Evolutionary conservation across 1,140 invertebrate genomes (phyloP).

Genomic region (Macrobrachium nipponense): DNA sequence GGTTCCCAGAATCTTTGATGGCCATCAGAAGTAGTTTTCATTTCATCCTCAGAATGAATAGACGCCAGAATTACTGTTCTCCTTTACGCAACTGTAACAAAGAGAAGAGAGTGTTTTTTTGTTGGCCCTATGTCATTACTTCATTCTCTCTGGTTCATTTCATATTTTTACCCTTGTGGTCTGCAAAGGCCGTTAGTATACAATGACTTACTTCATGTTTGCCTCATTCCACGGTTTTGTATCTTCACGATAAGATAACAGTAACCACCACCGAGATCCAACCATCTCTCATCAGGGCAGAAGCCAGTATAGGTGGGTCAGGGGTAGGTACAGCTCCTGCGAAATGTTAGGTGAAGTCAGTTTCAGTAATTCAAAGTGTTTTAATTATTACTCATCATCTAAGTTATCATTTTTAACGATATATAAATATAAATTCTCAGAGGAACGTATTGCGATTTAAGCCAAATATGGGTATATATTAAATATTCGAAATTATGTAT

Average conservation of each 20-base stretch:
- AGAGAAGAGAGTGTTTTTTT: not conserved
- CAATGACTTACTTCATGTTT: constrained; percentile 23
- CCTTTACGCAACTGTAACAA: constrained; percentile 37
- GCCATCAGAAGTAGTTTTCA: not conserved
- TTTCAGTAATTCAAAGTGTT: no score
- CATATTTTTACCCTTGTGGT: not conserved
- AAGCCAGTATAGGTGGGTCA: constrained; percentile 35
- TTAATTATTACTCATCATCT: no score
- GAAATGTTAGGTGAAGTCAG: not conserved
- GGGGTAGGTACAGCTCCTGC: constrained; percentile 41
- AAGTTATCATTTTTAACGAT: no score
- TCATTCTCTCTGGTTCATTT: not conserved
- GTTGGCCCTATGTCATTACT: no score
- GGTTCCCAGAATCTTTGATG: not conserved
- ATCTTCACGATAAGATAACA: constrained; percentile 39
- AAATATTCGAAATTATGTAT: no score
- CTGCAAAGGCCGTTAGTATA: not conserved
- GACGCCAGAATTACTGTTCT: constrained; percentile 42
- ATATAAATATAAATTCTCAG: no score
- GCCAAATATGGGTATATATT: no score
- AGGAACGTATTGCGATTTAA: no score
- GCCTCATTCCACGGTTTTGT: constrained; percentile 38
- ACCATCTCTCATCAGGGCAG: constrained; percentile 42
- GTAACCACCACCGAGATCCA: constrained; percentile 48
- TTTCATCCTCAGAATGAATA: constrained; percentile 41